phyloP scores from a whole-genome alignment of 2,797 vertebrate species.

The Taenioides sp. region DNA sequence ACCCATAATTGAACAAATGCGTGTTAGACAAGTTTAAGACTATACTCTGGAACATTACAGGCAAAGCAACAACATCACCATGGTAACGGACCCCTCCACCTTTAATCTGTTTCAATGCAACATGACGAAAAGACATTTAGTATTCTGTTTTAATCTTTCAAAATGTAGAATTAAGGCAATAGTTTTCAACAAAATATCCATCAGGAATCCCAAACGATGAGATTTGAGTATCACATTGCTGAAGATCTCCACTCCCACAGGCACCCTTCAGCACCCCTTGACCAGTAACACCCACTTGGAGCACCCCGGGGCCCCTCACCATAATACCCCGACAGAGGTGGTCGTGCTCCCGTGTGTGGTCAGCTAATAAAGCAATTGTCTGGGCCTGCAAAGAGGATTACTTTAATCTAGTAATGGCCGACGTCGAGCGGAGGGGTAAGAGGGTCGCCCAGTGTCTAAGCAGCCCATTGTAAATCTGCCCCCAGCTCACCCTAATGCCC shows the following conservation, averaged over 20 bases:
- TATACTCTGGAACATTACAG: too few species aligned
- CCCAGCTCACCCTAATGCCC: background rate
- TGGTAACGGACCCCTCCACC: too few species aligned
- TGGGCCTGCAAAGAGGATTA: conserved; percentile 80
- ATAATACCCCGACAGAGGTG: conserved; percentile 74
- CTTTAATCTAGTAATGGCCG: conserved; percentile 80
- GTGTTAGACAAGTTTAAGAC: too few species aligned
- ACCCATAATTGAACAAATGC: too few species aligned
- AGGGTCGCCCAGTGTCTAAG: conserved; percentile 54
- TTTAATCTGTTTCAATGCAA: too few species aligned
- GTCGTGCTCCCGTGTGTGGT: conserved; percentile 74
- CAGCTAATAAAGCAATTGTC: conserved; percentile 80
- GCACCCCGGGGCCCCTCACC: conserved; percentile 51
- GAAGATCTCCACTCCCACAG: conserved; percentile 26
- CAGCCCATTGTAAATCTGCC: conserved; percentile 52
- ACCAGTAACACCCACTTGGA: conserved; percentile 27
- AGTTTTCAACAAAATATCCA: background rate
- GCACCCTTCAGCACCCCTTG: background rate
- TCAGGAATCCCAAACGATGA: background rate
- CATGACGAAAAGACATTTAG: too few species aligned
- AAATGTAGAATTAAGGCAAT: too few species aligned
- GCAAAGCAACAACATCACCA: too few species aligned
- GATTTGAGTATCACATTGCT: conserved; percentile 14
- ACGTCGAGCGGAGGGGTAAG: conserved; percentile 56
- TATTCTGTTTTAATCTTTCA: too few species aligned